These are phyloP conservation scores for Corythoichthys haematopterus DNA, from an alignment of 2,113 vertebrate species.

Conservation along the genomic window DNA sequence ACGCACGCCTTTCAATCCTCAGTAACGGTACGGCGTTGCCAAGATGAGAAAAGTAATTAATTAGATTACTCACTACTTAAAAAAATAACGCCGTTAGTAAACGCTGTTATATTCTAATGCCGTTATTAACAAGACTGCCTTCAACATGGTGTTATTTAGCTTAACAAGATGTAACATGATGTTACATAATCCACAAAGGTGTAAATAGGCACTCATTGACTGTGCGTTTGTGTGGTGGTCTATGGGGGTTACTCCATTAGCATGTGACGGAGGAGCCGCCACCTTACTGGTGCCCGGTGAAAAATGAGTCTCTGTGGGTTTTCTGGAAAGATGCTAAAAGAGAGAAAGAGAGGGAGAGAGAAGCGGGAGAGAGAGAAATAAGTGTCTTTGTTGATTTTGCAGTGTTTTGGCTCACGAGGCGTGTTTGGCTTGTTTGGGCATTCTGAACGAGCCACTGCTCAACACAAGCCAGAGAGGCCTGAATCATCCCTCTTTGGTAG, in stretches of 20 bases:
- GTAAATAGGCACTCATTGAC: not conserved
- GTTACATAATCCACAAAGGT: not conserved
- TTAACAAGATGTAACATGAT: no score
- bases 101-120: no score
- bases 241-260: slow-evolving; percentile 47
- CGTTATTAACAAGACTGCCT: no score
- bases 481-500: slow-evolving; percentile 14
- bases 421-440: slow-evolving; percentile 47
- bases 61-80: no score
- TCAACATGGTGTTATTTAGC: no score
- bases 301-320: slow-evolving; percentile 56
- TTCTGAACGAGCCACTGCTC: slow-evolving; percentile 50
- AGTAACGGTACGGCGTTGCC: no score
- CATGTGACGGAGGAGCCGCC: slow-evolving; percentile 62
- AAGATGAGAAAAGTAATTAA: no score
- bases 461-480: slow-evolving; percentile 18
- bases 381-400: slow-evolving; percentile 22
- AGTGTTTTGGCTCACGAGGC: slow-evolving; percentile 37
- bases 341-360: slow-evolving; percentile 43
- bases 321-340: slow-evolving; percentile 51
- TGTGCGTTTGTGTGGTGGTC: slow-evolving; percentile 16
- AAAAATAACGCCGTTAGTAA: no score
- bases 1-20: no score
- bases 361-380: slow-evolving; percentile 32
- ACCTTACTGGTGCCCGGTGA: slow-evolving; percentile 51